Base-by-base conservation (phyloP, 2,888 invertebrate species). In the Morpho helenor region DNA sequence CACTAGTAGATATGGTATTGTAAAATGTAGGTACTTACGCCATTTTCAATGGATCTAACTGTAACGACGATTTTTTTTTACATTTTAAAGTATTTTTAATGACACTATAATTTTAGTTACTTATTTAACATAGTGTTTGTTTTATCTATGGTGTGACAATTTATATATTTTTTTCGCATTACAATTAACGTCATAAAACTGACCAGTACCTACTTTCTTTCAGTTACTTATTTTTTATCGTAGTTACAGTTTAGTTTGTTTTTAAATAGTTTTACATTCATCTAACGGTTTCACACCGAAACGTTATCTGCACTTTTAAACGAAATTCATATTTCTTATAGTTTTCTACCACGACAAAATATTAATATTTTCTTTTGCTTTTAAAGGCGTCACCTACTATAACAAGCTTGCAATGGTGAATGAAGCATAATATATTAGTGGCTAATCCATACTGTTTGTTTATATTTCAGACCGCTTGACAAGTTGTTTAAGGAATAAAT, bases 11-110 rank as follows among this genome's bases (percentile, higher is more conserved):
- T 16, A 55, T 39, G 9, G 5, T 22, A 8, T 5, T 44, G 16
- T 6, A 23, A 45, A 44, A 16, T 23, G 60, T 39, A 16, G 48
- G 31, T 49, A 79, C 79, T 79, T 65, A 79, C 80, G 76, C 75
- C 77, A 79, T 79, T 61, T 54, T 58, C 22, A 0, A 44, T 22
- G 39, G 49, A 22, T 48, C 8, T 46, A 44, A 40, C 22, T 40
- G 3, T 49, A 31, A 4, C 23, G 9, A 0, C 10, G 41, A 8
- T 42, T 42, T 8, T 31, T 66, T 54, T 64, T 43, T 49, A 40
- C 8, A 40, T 16, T 61, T 58, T 51, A 53, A 45, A 43, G 55
- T 2, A 31, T 52, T 56, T 56, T 60, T 42, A 39, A 8, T 23
- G 4, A 7, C 47, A 44, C 10, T 6, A 8, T 40, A 22, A 52